These are phyloP conservation scores for Sepioteuthis lessoniana DNA, from an alignment of 2,888 invertebrate genomes.

Conservation along the genomic window DNA sequence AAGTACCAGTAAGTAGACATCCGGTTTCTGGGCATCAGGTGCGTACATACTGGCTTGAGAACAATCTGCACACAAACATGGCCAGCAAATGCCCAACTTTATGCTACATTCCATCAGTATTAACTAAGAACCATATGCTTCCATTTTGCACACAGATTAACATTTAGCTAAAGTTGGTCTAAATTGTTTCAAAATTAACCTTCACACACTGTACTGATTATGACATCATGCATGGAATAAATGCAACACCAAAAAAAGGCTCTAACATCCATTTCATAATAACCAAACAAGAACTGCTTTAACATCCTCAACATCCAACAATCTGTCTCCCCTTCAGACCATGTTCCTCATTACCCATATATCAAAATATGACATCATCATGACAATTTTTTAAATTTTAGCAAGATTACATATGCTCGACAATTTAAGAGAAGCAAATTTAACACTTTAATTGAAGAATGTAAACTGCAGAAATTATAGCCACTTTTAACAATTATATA, in stretches of 20 bases:
- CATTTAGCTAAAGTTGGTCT: background rate
- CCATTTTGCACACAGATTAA: slow-evolving; percentile 11
- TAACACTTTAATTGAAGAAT: too few species aligned
- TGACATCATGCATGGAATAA: background rate
- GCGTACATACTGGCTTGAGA: background rate
- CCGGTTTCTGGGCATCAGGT: background rate
- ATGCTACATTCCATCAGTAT: slow-evolving; percentile 33
- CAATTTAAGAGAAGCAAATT: too few species aligned
- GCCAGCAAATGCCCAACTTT: slow-evolving; percentile 33
- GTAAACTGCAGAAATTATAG: too few species aligned
- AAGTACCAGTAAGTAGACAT: slow-evolving; percentile 10
- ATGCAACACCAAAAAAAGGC: background rate
- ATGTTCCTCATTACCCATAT: too few species aligned
- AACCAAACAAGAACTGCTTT: too few species aligned
- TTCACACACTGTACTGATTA: background rate
- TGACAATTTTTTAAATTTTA: too few species aligned
- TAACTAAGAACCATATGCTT: background rate
- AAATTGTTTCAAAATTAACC: background rate
- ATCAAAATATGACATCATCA: too few species aligned
- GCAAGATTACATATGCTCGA: too few species aligned
- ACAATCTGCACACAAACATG: slow-evolving; percentile 33
- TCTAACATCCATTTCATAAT: background rate
- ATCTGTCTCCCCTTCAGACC: too few species aligned
- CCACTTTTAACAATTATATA: too few species aligned
- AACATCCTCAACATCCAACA: too few species aligned